A percentile compares a stretch with the other conserved stretches of the same genome.
Conservation (phyloP, 2,113 vertebrate species). For the Podarcis raffonei region DNA sequence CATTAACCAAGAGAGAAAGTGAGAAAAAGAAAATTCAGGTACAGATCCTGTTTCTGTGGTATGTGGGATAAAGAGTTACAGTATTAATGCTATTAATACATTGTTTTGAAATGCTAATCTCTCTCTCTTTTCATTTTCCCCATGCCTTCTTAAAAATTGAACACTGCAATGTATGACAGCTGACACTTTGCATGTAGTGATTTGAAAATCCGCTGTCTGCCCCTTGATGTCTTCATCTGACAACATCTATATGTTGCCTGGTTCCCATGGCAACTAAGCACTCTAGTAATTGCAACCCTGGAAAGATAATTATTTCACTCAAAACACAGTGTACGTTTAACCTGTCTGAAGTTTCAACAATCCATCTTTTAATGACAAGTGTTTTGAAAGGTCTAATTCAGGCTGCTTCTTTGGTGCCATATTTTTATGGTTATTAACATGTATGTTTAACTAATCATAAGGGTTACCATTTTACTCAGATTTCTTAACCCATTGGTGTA, state of each 20-base stretch:
- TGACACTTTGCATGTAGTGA: constrained; percentile 68
- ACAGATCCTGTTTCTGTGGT: constrained; percentile 5
- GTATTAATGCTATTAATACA: constrained; percentile 40
- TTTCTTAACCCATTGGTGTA: constrained; percentile 63
- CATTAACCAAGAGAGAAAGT: constrained; percentile 15
- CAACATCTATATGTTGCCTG: constrained; percentile 78
- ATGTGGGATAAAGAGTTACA: constrained; percentile 19
- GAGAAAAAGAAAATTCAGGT: not conserved
- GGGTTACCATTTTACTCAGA: constrained; percentile 47
- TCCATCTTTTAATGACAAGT: constrained; percentile 76
- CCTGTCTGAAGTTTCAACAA: constrained; percentile 82
- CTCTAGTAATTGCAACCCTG: constrained; percentile 78
- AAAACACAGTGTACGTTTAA: constrained; percentile 76
- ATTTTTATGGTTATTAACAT: constrained; percentile 41
- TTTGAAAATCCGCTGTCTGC: constrained; percentile 71
- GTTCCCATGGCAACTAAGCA: constrained; percentile 80
- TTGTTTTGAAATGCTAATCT: constrained; percentile 55
- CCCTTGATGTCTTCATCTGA: constrained; percentile 78
- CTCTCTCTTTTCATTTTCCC: not conserved
- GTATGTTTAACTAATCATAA: constrained; percentile 45
- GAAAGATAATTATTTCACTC: constrained; percentile 80
- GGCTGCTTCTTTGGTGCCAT: constrained; percentile 65
- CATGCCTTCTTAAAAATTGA: constrained; percentile 29
- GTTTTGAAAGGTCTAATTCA: constrained; percentile 79
- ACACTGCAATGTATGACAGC: constrained; percentile 50